phyloP scores from a whole-genome alignment of 2,113 vertebrate species.

The Ceyx melanurus region DNA sequence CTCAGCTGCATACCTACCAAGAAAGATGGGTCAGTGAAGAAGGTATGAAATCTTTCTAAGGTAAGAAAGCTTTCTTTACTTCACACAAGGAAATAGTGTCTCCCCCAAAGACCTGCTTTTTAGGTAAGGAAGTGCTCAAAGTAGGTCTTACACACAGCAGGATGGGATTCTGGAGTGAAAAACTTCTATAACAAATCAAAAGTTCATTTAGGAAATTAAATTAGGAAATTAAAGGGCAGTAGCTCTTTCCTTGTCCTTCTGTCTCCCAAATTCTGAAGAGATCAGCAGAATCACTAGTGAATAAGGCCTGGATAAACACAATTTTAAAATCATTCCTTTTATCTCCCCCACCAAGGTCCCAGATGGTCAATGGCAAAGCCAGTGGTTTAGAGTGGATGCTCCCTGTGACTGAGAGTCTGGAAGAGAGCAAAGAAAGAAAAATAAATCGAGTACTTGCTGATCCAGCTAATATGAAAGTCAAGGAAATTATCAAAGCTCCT shows the following conservation, averaged over 20 bases:
- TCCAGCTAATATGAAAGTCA: slow-evolving; percentile 42
- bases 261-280: not conserved
- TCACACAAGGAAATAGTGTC: not conserved
- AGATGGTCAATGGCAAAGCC: not conserved
- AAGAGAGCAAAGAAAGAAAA: slow-evolving; percentile 14
- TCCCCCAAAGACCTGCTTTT: not conserved
- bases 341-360: accelerated
- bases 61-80: not conserved
- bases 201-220: not conserved
- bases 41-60: not conserved
- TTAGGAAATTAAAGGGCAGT: not conserved
- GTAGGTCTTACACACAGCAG: not conserved
- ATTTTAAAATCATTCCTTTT: not conserved
- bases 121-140: not conserved
- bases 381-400: not conserved
- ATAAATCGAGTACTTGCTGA: slow-evolving; percentile 42
- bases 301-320: not conserved
- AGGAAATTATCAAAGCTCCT: slow-evolving; percentile 48
- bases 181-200: not conserved
- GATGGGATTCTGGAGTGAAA: not conserved
- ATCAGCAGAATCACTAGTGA: not conserved
- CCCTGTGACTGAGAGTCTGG: not conserved
- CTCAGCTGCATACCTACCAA: not conserved
- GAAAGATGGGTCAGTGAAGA: not conserved
- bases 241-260: not conserved